phyloP scores from a whole-genome alignment of 2,888 invertebrate species.

The Notocelia uddmanniana region DNA sequence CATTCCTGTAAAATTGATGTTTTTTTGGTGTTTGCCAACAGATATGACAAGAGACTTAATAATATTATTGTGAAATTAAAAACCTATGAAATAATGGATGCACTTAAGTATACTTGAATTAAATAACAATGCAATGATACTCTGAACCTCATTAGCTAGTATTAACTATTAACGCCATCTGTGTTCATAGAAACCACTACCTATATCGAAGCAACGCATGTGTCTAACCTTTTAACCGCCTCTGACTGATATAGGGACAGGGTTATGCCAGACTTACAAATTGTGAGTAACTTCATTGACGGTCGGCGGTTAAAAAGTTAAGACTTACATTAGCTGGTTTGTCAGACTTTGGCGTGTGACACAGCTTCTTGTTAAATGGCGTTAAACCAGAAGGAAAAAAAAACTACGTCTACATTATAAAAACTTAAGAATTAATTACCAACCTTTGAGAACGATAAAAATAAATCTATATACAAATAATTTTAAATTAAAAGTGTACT shows the following conservation, averaged over 20 bases:
- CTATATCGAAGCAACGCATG: neutral
- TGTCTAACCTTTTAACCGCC: neutral
- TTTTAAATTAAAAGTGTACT: conserved; percentile 2
- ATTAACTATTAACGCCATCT: neutral
- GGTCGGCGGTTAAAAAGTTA: neutral
- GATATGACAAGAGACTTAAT: neutral
- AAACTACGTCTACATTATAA: neutral
- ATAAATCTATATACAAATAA: conserved; percentile 29
- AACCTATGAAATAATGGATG: neutral
- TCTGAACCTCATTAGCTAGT: neutral
- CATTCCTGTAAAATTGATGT: neutral
- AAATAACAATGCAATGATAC: neutral
- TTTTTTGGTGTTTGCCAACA: neutral
- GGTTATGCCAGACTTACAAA: neutral
- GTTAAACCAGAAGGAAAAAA: neutral
- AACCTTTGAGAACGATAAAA: conserved; percentile 17
- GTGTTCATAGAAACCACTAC: neutral
- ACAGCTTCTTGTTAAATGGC: neutral
- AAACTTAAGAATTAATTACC: neutral
- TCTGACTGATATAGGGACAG: neutral
- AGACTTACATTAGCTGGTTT: neutral
- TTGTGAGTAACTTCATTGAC: too few species aligned
- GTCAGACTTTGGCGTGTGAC: neutral
- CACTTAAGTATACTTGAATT: neutral
- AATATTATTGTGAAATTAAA: neutral